Evolutionary conservation across 92 coral and sea anemone genomes (phyloP).

Genomic region (Phymanthus crucifer): DNA sequence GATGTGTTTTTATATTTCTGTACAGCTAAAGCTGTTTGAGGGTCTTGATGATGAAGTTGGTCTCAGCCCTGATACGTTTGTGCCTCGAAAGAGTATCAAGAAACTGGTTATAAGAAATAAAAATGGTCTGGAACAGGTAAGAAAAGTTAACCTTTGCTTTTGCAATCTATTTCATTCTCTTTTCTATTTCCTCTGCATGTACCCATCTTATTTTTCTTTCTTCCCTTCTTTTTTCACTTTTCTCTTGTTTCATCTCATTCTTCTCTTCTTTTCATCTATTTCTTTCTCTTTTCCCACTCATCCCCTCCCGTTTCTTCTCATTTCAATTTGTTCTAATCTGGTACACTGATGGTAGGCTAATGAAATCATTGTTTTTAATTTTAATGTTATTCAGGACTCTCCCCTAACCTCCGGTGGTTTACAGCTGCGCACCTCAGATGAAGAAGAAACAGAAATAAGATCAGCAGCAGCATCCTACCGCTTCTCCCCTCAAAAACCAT

Average conservation of each 20-base stretch:
- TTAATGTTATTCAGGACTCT: conserved; percentile 46
- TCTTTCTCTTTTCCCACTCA: no score
- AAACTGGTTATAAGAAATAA: conserved; percentile 80
- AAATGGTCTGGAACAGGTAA: conserved; percentile 29
- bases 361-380: not conserved
- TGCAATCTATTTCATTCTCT: no score
- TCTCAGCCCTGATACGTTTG: conserved; percentile 92
- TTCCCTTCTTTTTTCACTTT: no score
- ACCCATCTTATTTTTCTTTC: no score
- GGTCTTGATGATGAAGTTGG: conserved; percentile 94
- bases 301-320: no score
- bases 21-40: conserved; percentile 94
- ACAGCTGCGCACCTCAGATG: conserved; percentile 45
- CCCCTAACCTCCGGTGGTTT: conserved; percentile 46
- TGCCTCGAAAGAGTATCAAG: conserved; percentile 90
- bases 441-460: conserved; percentile 46
- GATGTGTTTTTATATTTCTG: not conserved
- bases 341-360: no score
- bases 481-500: conserved; percentile 50
- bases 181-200: no score
- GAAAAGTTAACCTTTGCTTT: no score
- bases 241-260: no score
- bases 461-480: conserved; percentile 40
- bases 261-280: no score
- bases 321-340: no score